These are phyloP conservation scores for Temnothorax rugatulus DNA, from an alignment of 2,888 invertebrate species.

Conservation along the genomic window DNA sequence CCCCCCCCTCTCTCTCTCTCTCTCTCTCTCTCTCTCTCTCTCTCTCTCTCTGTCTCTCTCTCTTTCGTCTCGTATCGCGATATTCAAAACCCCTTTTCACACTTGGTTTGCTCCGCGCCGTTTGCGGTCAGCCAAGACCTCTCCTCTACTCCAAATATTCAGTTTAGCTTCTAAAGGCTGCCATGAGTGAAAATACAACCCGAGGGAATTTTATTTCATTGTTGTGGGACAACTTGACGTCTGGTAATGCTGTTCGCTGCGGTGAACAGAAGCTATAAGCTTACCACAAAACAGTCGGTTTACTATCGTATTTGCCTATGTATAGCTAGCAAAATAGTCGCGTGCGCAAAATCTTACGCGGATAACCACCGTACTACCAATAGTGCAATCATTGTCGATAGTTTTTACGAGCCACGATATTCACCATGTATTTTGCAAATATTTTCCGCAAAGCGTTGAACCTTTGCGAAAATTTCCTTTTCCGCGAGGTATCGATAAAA, in stretches of 20 bases:
- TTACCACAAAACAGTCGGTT: conserved; percentile 36
- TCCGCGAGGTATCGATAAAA: background rate
- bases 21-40: background rate
- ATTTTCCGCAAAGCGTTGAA: background rate
- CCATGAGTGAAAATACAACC: conserved; percentile 44
- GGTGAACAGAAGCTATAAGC: conserved; percentile 36
- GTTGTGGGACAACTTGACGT: conserved; percentile 49
- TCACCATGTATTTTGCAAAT: background rate
- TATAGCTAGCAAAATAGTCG: conserved; percentile 17
- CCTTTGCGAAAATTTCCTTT: background rate
- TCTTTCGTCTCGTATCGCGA: background rate
- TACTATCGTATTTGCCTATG: background rate
- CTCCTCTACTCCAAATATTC: conserved; percentile 36
- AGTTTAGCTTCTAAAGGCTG: conserved; percentile 34
- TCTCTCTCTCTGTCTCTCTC: background rate
- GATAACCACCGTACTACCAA: conserved; percentile 8
- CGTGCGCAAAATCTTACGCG: background rate
- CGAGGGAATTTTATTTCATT: conserved; percentile 50
- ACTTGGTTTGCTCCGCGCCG: conserved; percentile 21
- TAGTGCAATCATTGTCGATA: background rate
- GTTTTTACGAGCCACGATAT: background rate
- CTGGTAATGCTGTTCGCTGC: conserved; percentile 25
- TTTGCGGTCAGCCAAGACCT: conserved; percentile 42
- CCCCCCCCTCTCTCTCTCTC: too few species aligned
- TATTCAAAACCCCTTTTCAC: conserved; percentile 44